Evolutionary conservation across 2,797 vertebrate genomes (phyloP), one percentile per base, ranked within the genome.

Genomic region (Anguilla obscura): DNA sequence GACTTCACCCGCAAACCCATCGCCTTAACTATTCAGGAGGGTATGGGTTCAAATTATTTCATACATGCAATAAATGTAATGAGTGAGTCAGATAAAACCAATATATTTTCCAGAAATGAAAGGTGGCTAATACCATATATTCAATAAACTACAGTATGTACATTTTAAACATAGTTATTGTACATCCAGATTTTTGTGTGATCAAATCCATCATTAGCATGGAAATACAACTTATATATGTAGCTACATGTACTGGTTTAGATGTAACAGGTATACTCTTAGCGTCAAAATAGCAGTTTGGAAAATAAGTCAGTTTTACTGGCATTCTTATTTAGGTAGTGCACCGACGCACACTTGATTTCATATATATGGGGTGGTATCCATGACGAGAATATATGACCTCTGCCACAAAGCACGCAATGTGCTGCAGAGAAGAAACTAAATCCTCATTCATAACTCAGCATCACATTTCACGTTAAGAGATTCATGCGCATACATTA

Each of bases 1-100:
- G 96, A 97, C 92, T 98, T 98, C 90, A 95, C 94, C 90, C 95
- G 92, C 91, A 98, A 97, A 91, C 97, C 97, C 0, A 90, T 97
- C 83, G 95, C 95, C 90, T 90, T 97, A 92, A 98, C 97, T 0
- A 93, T 98, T 88, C 96, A 96, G 85, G 97, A 98, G 92, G 98
- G 97, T 94, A 91, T 10, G 91, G 74, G 36, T 85, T 45, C 79
- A 18, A 80, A 1, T 40, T 8, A 80, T 80, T 45, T 80, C 0
- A 48, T 80, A 48, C 21, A 76, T 16, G 30, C 10, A 76, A 45
- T 52, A 52, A 52, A 52, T 12, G 50, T 52, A 8, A 52, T 52
- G 50, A 52, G 0, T 58, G 56, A 58, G 56, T 58, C 52, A 58
- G 56, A 58, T 58, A 18, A 58, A 58, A 58, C 56, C 14, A 3